Evolutionary conservation across 2,888 invertebrate species (phyloP).

Genomic region (Polietes domitor): DNA sequence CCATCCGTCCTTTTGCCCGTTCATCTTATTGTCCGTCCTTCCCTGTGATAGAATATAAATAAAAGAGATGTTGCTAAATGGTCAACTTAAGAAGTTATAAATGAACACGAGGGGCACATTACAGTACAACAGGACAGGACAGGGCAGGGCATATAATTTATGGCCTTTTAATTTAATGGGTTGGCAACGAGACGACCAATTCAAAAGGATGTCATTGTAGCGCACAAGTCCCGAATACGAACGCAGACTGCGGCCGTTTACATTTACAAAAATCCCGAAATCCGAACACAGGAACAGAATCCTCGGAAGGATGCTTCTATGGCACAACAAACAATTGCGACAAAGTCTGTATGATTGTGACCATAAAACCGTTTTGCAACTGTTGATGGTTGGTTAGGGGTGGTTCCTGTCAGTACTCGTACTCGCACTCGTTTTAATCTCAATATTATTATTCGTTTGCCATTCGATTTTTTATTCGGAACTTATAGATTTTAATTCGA

Average conservation of each 20-base stretch:
- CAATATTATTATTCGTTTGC: constrained; percentile 50
- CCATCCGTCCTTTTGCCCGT: too few species aligned
- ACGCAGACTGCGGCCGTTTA: too few species aligned
- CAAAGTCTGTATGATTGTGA: not conserved
- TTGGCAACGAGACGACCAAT: constrained; percentile 68
- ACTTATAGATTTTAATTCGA: constrained; percentile 47
- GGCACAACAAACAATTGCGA: not conserved
- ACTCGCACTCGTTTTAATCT: constrained; percentile 35
- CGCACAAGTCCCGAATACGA: constrained; percentile 2
- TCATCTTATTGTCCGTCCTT: not conserved
- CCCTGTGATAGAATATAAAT: not conserved
- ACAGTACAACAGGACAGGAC: constrained; percentile 56
- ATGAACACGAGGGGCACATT: constrained; percentile 48
- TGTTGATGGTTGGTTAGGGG: constrained; percentile 73
- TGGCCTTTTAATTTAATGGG: constrained; percentile 81
- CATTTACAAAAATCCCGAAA: constrained; percentile 45
- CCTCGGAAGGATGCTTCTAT: not conserved
- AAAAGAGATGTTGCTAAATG: constrained; percentile 39
- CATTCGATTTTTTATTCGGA: constrained; percentile 43
- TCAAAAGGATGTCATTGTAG: not conserved
- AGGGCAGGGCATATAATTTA: constrained; percentile 79
- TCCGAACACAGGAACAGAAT: not conserved
- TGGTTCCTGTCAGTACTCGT: constrained; percentile 50
- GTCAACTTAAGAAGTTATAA: constrained; percentile 56
- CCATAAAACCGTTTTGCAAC: constrained; percentile 62